Base-by-base conservation (phyloP, 1,140 invertebrate species). In the Helicorthomorpha holstii region DNA sequence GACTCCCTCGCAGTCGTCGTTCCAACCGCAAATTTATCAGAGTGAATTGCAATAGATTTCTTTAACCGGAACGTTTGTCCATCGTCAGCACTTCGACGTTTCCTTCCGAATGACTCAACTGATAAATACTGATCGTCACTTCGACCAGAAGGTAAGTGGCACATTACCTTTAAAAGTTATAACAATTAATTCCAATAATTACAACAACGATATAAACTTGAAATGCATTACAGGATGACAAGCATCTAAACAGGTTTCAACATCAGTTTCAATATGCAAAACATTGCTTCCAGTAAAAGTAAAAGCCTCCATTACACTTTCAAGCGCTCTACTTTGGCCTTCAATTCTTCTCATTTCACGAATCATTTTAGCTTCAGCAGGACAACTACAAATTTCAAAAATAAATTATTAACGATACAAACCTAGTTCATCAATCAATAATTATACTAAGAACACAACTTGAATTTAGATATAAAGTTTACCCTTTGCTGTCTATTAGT, bases 231-330 rank as follows among this genome's bases (percentile, higher is more conserved):
- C 60, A 12, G 60, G 60, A 52, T 53, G 49, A 27, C 60, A 61
- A 22, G 50, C 49, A 21, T 61, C 57, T 2, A 57, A 34, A 49
- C 60, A 61, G 12, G 59, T 60, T 52, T 61, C 59, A 1, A 61
- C 59, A 52, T 61, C 60, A 1, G 58, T 60, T 49, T 61, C 59
- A 3, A 61, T 29, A n/a, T 56, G 51, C 10, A 61, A 29, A 3
- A 34, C 38, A 12, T 46, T 54, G 27, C 59, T 59, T 19, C 60
- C 60, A 1, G 59, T 59, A 43, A 60, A 61, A 25, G 59, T 57
- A 27, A 61, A 61, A 7, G 60, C 59, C 34, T 61, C 60, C 19
- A 61, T 48, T 25, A 59, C 57, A 10, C 58, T 57, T 53, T 61
- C 60, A n/a, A 61, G 27, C 1, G 58, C 54, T 51, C 59, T 59